These are phyloP conservation scores for Pachymerium ferrugineum DNA, from an alignment of 2,888 invertebrate species.

Conservation along the genomic window DNA sequence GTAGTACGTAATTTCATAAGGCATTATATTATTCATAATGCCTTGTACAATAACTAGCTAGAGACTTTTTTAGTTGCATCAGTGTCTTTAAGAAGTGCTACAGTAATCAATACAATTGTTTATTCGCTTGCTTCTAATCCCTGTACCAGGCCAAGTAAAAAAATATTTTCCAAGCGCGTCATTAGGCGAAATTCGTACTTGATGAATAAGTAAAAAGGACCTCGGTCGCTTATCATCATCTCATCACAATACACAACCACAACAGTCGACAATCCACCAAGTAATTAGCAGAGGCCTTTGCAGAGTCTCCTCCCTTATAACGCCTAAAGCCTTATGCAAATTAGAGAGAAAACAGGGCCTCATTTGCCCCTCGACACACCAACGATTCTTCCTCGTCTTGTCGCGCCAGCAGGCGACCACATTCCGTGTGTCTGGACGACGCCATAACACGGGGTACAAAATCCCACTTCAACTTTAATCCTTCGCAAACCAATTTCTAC, in stretches of 20 bases:
- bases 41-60: too few relatives aligned
- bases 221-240: background rate
- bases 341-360: background rate
- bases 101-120: too few relatives aligned
- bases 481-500: too few relatives aligned
- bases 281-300: constrained; percentile 21
- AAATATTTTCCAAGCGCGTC: background rate
- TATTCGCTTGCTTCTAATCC: too few relatives aligned
- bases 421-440: background rate
- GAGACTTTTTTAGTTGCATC: too few relatives aligned
- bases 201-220: background rate
- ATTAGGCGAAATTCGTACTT: background rate
- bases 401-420: background rate
- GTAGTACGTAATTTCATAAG: too few relatives aligned
- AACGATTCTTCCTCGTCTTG: background rate
- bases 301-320: background rate
- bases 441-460: background rate
- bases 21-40: too few relatives aligned
- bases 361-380: background rate
- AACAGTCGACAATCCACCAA: background rate
- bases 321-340: constrained; percentile 13
- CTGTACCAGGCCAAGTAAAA: too few relatives aligned
- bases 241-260: background rate
- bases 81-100: too few relatives aligned
- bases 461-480: too few relatives aligned